Evolutionary conservation across 2,888 invertebrate species (phyloP).

Genomic region (Heliconius hortense): DNA sequence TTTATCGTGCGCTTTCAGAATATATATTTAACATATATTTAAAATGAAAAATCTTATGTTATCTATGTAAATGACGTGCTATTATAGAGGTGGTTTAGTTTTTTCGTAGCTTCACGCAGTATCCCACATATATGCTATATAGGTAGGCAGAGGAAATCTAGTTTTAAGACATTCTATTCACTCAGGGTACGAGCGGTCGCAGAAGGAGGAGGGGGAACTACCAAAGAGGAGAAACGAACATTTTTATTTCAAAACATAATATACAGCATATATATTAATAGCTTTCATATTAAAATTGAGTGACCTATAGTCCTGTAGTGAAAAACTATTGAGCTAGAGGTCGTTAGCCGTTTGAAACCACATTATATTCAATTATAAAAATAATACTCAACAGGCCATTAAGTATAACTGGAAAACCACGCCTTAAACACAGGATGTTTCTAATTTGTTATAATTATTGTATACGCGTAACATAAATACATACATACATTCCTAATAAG

Average conservation of each 20-base stretch:
- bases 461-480: constrained; percentile 2
- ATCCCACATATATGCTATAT: neutral
- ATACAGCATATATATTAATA: too few species aligned
- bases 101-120: neutral
- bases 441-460: constrained; percentile 4
- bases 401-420: neutral
- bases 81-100: too few species aligned
- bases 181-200: too few species aligned
- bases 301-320: neutral
- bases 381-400: neutral
- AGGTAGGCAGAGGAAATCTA: neutral
- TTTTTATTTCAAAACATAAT: too few species aligned
- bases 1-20: neutral
- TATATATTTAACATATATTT: neutral
- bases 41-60: neutral
- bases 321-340: neutral
- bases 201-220: too few species aligned
- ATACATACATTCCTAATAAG: neutral
- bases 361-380: neutral
- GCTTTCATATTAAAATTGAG: too few species aligned
- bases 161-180: neutral
- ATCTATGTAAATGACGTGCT: too few species aligned
- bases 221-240: too few species aligned
- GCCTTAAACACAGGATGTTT: constrained; percentile 4
- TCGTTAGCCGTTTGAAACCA: neutral